Evolutionary conservation across 2,888 invertebrate genomes (phyloP), one percentile per base, ranked within the genome.

Genomic region (Habroteleia sp.): DNA sequence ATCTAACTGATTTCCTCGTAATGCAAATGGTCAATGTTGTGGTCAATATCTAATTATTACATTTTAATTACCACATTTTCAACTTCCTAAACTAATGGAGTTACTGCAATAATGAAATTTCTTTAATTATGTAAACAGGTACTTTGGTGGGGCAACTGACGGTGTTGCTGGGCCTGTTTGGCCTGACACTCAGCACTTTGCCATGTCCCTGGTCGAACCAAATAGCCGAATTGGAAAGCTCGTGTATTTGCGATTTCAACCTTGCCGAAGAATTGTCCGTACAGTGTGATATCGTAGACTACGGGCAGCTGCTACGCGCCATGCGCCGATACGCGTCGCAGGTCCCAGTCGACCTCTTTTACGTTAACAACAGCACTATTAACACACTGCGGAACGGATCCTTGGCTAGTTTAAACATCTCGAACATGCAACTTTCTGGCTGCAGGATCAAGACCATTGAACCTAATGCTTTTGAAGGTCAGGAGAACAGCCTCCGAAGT

Each of bases 241-340:
- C 95, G 39, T 97, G 97, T 88, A 92, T 96, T 71, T 97, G 97
- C 89, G 96, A 96, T 74, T 94, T 94, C 88, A 96, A 96, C 87
- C 90, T 95, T 74, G 95, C 94, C 35, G 92, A 93, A 80, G 96
- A 96, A 87, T 90, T 97, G 7, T 96, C 96, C 23, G 94, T 97
- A 77, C 96, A 97, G 89, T 97, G 96, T 89, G 96, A 96, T 89
- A 94, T 95, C 91, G 96, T 96, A 68, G 94, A 96, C 83, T 96
- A 95, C 87, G 89, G 91, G 39, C 91, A 92, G 77, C 90, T 97
- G n/a, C 87, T 96, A 80, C 89, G 92, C 62, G 94, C 95, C 17
- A 90, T 95, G 87, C 92, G 94, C 85, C 91, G 92, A 80, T 92
- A 93, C 89, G 92, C 93, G 13, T 90, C 91, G 76, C 77, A 71